These are phyloP conservation scores for Illadopsis cleaveri DNA, from an alignment of 2,113 vertebrate genomes.

Conservation along the genomic window DNA sequence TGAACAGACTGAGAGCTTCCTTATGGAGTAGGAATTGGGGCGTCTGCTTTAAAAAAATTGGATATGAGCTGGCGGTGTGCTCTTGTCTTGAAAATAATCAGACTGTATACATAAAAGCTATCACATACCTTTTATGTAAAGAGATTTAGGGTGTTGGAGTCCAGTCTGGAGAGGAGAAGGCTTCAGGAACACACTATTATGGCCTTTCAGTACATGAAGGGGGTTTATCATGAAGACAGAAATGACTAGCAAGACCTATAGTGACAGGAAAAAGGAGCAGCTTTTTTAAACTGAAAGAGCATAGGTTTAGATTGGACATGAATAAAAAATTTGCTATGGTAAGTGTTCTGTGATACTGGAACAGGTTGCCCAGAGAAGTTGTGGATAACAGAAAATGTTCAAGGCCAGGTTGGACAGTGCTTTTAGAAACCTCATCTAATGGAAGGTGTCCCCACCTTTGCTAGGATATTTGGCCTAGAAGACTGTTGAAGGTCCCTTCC, in stretches of 20 bases:
- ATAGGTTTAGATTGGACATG: neutral
- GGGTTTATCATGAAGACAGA: neutral
- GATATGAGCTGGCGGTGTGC: neutral
- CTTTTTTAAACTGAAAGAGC: neutral
- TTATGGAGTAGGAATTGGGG: neutral
- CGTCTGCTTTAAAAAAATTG: neutral
- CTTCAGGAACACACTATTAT: neutral
- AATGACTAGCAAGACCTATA: neutral
- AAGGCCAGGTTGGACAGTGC: fast-evolving
- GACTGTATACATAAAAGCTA: no score
- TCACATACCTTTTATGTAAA: neutral
- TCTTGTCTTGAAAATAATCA: neutral
- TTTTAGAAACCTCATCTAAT: neutral
- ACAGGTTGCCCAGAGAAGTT: neutral
- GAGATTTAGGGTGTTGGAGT: neutral
- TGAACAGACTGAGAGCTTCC: neutral
- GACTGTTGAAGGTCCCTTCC: neutral
- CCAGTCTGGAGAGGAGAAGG: neutral
- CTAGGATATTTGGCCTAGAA: neutral
- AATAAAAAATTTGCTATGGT: neutral
- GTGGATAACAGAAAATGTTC: neutral
- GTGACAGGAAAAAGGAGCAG: neutral
- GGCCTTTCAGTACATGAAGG: neutral
- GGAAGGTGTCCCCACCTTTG: neutral
- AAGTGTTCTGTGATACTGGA: neutral